Conservation (phyloP, 1,140 invertebrate genomes). For the Riptortus pedestris region DNA sequence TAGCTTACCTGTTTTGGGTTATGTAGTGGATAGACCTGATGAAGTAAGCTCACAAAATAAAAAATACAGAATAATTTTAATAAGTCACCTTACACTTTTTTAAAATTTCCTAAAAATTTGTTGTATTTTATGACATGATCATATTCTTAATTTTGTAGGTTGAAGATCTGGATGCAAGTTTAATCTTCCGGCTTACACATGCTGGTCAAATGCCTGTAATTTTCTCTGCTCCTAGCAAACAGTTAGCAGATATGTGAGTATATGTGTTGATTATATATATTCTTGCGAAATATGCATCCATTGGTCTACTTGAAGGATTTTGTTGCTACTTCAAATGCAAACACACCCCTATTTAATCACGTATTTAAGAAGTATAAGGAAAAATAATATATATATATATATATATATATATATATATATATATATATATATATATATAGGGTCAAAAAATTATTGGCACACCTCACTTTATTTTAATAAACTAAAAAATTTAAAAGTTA, state of each 20-base stretch:
- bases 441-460: not conserved
- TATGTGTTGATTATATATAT: too few relatives aligned
- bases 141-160: not conserved
- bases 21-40: constrained; percentile 37
- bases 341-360: too few relatives aligned
- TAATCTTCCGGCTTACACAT: constrained; percentile 45
- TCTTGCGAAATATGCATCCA: too few relatives aligned
- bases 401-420: not conserved
- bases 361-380: too few relatives aligned
- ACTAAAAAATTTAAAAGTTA: too few relatives aligned
- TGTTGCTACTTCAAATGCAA: too few relatives aligned
- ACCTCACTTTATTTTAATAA: too few relatives aligned
- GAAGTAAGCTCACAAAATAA: constrained; percentile 25
- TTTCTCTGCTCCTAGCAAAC: constrained; percentile 40
- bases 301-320: too few relatives aligned
- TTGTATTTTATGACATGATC: not conserved
- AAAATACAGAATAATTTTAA: not conserved
- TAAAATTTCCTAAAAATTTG: too few relatives aligned
- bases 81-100: not conserved
- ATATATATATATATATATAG: not conserved
- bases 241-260: constrained; percentile 38
- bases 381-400: not conserved
- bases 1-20: constrained; percentile 47
- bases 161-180: constrained; percentile 34
- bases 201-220: constrained; percentile 40